phyloP scores from a whole-genome alignment of 1,140 invertebrate species.

The Leptonema lineaticorne region DNA sequence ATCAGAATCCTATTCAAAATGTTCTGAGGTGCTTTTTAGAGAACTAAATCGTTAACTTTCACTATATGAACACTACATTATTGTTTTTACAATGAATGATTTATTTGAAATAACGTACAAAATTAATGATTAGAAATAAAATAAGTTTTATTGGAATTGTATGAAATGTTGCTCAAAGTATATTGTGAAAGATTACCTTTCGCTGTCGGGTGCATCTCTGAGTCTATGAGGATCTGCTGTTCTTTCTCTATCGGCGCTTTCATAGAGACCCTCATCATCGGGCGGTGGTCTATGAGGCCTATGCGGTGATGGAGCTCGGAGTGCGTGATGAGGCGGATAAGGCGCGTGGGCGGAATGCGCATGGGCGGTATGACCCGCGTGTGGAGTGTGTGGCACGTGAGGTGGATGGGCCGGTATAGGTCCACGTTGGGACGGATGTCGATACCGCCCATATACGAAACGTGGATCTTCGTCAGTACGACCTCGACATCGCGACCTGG shows the following conservation, averaged over 20 bases:
- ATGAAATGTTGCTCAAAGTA: background rate
- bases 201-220: slow-evolving; percentile 79
- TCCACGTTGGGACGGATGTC: slow-evolving; percentile 67
- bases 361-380: slow-evolving; percentile 51
- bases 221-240: slow-evolving; percentile 57
- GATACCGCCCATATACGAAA: slow-evolving; percentile 79
- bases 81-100: too few relatives aligned
- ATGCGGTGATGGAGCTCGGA: slow-evolving; percentile 54
- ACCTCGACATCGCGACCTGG: slow-evolving; percentile 50
- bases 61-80: too few relatives aligned
- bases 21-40: too few relatives aligned
- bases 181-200: slow-evolving; percentile 64
- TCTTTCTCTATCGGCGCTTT: slow-evolving; percentile 76
- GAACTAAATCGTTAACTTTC: too few relatives aligned
- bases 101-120: too few relatives aligned
- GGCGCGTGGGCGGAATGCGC: slow-evolving; percentile 55
- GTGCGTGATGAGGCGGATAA: slow-evolving; percentile 38
- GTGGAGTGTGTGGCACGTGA: slow-evolving; percentile 50
- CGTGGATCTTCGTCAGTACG: slow-evolving; percentile 65
- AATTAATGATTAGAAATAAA: too few relatives aligned
- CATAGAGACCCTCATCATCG: slow-evolving; percentile 82
- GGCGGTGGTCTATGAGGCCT: slow-evolving; percentile 62
- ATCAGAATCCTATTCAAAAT: too few relatives aligned
- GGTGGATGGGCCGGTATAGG: slow-evolving; percentile 48
- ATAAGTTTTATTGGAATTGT: background rate